Conservation (phyloP, 2,113 vertebrate genomes). For the Petaurus breviceps region DNA sequence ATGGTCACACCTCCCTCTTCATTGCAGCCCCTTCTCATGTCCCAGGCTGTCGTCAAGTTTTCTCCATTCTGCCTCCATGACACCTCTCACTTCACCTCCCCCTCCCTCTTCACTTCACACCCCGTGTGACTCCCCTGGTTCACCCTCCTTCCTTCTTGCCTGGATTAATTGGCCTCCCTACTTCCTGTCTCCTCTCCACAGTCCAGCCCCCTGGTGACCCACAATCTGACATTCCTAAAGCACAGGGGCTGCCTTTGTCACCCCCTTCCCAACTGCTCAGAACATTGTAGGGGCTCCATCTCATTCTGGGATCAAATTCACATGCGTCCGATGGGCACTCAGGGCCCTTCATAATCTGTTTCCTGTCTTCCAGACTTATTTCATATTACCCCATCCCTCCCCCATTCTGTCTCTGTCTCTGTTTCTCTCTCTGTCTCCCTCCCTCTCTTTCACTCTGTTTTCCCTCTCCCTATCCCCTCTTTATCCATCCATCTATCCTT, state of each 20-base stretch:
- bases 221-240: neutral
- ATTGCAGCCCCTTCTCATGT: neutral
- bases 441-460: neutral
- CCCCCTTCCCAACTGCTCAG: neutral
- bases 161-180: neutral
- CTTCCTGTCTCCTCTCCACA: rapidly evolving
- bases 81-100: neutral
- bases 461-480: rapidly evolving
- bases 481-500: too few species aligned
- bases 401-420: neutral
- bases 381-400: neutral
- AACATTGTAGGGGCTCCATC: neutral
- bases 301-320: neutral
- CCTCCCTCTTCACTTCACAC: too few species aligned
- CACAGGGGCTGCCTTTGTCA: neutral
- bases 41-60: neutral
- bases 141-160: neutral
- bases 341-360: neutral
- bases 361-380: neutral
- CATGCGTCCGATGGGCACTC: neutral
- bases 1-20: neutral
- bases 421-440: too few species aligned
- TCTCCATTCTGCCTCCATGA: neutral
- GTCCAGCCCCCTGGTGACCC: neutral
- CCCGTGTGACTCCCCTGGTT: neutral